Evolutionary conservation across 2,113 vertebrate species (phyloP), one percentile per base, ranked within the genome.

Genomic region (Pluvialis apricaria): DNA sequence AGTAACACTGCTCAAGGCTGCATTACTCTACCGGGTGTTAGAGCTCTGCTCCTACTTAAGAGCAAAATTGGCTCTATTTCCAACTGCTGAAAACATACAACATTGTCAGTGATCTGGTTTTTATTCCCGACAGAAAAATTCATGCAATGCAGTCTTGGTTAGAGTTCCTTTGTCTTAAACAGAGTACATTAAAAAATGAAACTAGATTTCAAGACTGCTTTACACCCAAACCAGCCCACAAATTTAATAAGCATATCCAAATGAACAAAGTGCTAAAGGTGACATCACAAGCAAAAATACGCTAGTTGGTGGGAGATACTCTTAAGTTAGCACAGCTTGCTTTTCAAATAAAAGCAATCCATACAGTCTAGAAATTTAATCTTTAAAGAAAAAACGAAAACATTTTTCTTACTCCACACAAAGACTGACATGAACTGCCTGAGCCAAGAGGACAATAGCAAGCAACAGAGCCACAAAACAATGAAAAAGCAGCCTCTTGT

Each of bases 391-490:
- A 58, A 40, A 82, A 55, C 61, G 47, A 58, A 68, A 86, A 34
- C 92, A 94, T 97, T 97, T 95, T 94, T 97, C 95, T 97, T 94
- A 76, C 49, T 54, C 58, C 45, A 34, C 86, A 97, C 94, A 97
- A 97, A 95, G 95, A 57, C 94, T 95, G 97, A 18, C 95, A 87
- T 24, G 86, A 80, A 85, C 75, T 66, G 96, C 66, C 84, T 11
- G 70, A 87, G 92, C 73, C 42, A 16, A 60, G 66, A 45, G 89
- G 86, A 96, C 92, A 97, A 97, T 96, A 85, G 64, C 24, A 58
- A 92, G 91, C 80, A 93, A 86, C 49, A 61, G 78, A 64, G 79
- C 31, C 15, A 36, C 86, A 38, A 76, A 62, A 95, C 95, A 97
- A 94, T 92, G 92, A 70, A 75, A 95, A 68, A 20, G 32, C 7